Conservation (phyloP, 2,797 vertebrate genomes). For the Gymnothorax javanicus region DNA sequence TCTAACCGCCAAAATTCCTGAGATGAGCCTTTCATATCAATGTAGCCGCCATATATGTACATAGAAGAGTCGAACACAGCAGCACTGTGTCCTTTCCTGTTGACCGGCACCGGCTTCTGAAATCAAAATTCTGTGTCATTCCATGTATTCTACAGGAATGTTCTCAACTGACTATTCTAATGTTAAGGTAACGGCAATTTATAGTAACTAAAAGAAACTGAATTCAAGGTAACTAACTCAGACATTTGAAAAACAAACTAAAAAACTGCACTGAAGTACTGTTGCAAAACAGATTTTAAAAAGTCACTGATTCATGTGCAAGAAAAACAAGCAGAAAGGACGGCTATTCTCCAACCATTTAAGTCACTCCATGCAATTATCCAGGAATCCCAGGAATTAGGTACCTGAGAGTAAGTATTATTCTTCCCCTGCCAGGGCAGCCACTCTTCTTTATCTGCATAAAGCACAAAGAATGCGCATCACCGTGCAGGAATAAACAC, state of each 20-base stretch:
- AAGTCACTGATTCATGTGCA: neutral
- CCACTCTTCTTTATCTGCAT: conserved; percentile 67
- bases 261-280: neutral
- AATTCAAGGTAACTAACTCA: no score
- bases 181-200: no score
- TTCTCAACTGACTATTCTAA: neutral
- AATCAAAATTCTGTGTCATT: conserved; percentile 20
- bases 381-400: conserved; percentile 36
- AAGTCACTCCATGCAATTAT: neutral
- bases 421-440: conserved; percentile 55
- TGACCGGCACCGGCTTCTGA: conserved; percentile 69
- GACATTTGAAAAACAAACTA: neutral
- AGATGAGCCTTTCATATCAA: conserved; percentile 81
- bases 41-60: conserved; percentile 82
- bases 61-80: conserved; percentile 75
- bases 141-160: neutral
- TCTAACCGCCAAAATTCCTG: conserved; percentile 84
- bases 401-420: conserved; percentile 61
- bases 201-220: no score
- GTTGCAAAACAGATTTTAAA: neutral
- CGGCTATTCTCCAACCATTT: neutral
- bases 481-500: neutral
- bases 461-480: conserved; percentile 5
- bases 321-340: neutral
- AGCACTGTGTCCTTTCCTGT: conserved; percentile 85